Evolutionary conservation across 2,113 vertebrate species (phyloP).

Genomic region (Oreochromis tanganicae): DNA sequence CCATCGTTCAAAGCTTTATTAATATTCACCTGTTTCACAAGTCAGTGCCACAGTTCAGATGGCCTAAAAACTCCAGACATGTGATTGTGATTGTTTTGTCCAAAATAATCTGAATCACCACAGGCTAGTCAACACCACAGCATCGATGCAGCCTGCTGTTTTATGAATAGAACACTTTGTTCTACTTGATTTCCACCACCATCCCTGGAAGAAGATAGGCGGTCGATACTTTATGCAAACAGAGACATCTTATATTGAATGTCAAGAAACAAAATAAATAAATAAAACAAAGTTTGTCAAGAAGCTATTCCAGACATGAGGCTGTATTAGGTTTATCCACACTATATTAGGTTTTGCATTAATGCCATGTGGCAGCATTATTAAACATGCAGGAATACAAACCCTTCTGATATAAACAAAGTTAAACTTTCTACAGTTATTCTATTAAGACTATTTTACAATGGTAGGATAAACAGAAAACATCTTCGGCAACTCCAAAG

Average conservation of each 20-base stretch:
- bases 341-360: background rate
- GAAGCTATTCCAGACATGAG: background rate
- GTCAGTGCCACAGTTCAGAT: background rate
- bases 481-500: background rate
- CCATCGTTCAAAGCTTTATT: background rate
- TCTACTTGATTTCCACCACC: slow-evolving; percentile 18
- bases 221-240: slow-evolving; percentile 37
- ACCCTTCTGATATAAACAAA: background rate
- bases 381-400: background rate
- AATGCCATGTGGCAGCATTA: background rate
- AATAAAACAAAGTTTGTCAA: background rate
- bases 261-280: background rate
- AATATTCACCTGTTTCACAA: background rate
- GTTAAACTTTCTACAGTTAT: background rate
- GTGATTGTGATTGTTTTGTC: background rate
- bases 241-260: slow-evolving; percentile 22
- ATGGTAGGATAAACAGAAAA: background rate
- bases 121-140: background rate
- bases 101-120: background rate
- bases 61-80: background rate
- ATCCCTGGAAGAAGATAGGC: slow-evolving; percentile 13
- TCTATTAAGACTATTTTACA: background rate
- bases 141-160: slow-evolving; percentile 30
- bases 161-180: slow-evolving; percentile 41
- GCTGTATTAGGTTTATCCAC: background rate